Percentiles rank a stretch among this genome's conserved stretches.
Conservation (phyloP, 2,797 vertebrate species). For the Lacerta agilis region DNA sequence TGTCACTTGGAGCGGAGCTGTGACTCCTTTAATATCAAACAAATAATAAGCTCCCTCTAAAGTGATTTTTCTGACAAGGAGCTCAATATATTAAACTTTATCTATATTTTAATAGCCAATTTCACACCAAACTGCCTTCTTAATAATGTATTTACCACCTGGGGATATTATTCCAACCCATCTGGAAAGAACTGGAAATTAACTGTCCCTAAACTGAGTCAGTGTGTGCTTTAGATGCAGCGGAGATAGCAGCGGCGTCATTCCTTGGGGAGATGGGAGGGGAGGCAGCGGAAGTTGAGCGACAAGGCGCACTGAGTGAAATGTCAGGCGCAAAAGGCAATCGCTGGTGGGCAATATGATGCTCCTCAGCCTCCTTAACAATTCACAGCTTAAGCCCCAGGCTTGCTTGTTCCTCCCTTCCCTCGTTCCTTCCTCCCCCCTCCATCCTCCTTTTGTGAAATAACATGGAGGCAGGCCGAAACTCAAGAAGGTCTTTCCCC, state of each 20-base stretch:
- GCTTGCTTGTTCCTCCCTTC: not conserved
- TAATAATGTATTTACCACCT: conserved; percentile 89
- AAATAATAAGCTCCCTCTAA: conserved; percentile 86
- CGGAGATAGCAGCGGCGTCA: conserved; percentile 71
- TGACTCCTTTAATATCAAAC: conserved; percentile 87
- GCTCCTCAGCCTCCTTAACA: conserved; percentile 6
- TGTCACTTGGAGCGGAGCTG: conserved; percentile 83
- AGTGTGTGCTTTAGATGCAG: conserved; percentile 78
- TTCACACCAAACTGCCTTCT: conserved; percentile 89
- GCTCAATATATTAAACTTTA: conserved; percentile 89
- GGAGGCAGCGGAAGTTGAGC: conserved; percentile 62
- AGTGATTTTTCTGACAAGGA: conserved; percentile 88
- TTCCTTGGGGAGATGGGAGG: conserved; percentile 66
- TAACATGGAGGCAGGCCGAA: not conserved
- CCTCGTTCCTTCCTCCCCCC: not conserved
- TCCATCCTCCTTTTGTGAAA: not conserved
- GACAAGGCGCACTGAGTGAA: conserved; percentile 36
- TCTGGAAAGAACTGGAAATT: conserved; percentile 88
- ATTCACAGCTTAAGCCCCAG: not conserved
- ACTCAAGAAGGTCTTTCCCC: not conserved
- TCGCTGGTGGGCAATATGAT: not conserved
- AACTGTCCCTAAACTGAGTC: conserved; percentile 85
- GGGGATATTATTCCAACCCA: conserved; percentile 87
- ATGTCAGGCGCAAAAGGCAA: conserved; percentile 65
- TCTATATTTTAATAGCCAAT: conserved; percentile 89